Percentiles rank a stretch among this genome's conserved stretches.
Evolutionary conservation across 2,113 vertebrate species (phyloP).

Genomic region (Phrynosoma blainvillii): DNA sequence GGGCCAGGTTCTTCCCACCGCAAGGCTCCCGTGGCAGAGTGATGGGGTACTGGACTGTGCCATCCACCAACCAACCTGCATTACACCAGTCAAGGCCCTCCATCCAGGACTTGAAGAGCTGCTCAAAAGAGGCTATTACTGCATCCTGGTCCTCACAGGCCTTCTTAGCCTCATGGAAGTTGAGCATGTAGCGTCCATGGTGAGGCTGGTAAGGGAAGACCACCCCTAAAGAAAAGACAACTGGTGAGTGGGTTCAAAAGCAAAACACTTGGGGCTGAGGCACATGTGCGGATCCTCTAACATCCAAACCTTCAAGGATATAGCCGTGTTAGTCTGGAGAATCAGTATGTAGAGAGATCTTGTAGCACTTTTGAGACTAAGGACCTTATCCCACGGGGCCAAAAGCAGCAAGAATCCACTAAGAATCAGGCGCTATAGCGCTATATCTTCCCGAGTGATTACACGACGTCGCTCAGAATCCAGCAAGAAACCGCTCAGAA

Average conservation of each 20-base stretch:
- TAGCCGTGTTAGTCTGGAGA: no score
- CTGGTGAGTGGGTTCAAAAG: background rate
- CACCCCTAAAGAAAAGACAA: slow-evolving; percentile 76
- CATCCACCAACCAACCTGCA: slow-evolving; percentile 88
- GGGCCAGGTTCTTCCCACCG: slow-evolving; percentile 78
- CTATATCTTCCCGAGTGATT: no score
- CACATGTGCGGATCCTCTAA: no score
- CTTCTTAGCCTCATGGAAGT: slow-evolving; percentile 82
- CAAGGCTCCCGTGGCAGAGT: slow-evolving; percentile 79
- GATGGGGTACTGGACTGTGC: slow-evolving; percentile 89
- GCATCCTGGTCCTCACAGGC: slow-evolving; percentile 86
- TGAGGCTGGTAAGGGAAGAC: slow-evolving; percentile 91
- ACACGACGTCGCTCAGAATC: no score
- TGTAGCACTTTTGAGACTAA: no score
- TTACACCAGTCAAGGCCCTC: slow-evolving; percentile 92
- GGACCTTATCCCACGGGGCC: no score
- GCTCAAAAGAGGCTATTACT: slow-evolving; percentile 86
- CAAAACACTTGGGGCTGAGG: background rate
- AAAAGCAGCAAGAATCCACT: no score
- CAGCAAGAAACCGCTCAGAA: no score
- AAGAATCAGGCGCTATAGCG: no score
- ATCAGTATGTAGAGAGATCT: no score
- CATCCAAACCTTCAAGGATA: no score
- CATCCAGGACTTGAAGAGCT: slow-evolving; percentile 88
- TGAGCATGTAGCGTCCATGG: slow-evolving; percentile 86